These are phyloP conservation scores for Carassius gibelio DNA, from an alignment of 2,113 vertebrate species.

Conservation along the genomic window DNA sequence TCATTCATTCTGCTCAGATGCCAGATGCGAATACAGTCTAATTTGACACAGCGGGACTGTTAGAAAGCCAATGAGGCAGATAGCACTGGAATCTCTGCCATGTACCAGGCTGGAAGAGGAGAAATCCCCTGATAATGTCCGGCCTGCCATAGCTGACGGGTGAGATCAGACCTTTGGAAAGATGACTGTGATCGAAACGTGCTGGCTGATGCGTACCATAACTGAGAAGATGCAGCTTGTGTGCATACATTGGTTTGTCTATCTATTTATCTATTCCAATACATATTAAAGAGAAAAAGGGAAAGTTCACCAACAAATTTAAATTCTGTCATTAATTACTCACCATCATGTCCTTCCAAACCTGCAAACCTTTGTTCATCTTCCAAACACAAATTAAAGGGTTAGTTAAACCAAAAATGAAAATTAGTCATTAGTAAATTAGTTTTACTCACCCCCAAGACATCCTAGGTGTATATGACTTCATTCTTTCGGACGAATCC, in stretches of 20 bases:
- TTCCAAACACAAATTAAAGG: no score
- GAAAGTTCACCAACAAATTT: no score
- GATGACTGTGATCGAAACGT: background rate
- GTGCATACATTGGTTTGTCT: background rate
- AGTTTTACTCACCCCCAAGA: no score
- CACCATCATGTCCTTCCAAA: no score
- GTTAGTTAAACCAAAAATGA: no score
- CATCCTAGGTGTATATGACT: no score
- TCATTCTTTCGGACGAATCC: no score
- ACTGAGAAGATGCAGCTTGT: background rate
- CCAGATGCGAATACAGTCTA: conserved; percentile 25
- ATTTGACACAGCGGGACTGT: conserved; percentile 32
- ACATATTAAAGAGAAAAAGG: background rate
- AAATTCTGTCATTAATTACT: no score
- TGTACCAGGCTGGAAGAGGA: conserved; percentile 9
- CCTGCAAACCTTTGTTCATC: no score
- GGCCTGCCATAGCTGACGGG: conserved; percentile 14
- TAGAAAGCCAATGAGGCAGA: conserved; percentile 26
- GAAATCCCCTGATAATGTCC: background rate
- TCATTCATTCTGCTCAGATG: conserved; percentile 20
- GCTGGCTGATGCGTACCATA: background rate
- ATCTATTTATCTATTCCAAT: background rate
- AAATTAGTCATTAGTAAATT: no score
- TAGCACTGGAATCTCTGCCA: background rate
- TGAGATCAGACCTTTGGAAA: conserved; percentile 57